Base-by-base conservation (phyloP, 2,888 invertebrate genomes). In the Orthosia gracilis region DNA sequence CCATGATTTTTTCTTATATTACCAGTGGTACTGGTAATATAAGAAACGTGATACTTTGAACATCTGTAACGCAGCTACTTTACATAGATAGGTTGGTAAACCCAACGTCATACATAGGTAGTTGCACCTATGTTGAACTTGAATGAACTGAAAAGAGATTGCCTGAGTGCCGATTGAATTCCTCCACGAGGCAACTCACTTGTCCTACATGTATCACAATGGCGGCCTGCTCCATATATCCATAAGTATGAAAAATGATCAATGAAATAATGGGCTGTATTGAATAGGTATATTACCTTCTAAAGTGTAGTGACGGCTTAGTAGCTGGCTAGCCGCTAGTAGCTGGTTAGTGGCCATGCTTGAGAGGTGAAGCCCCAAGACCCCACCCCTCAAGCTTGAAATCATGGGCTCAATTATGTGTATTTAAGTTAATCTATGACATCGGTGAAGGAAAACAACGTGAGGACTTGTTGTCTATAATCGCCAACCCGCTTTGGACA, bases 161-260 rank as follows among this genome's bases (percentile, higher is more conserved):
- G 76, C 58, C 66, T 76, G 58, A 15, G 31, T 61, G 54, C 26
- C 40, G 23, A 59, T 76, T 76, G 52, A 76, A 66, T 76, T 61
- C 54, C 76, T 66, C 54, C 47, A 49, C n/a, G 31, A 59, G 64
- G 21, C 1, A 50, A 52, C 26, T n/a, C 26, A 31, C 31, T 49
- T 23, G 18, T 55, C 61, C 61, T 74, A 73, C 26, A 31, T 21
- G 1, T 31, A 5, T 47, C 13, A 49, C 4, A 59, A 59, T 18
- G 3, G 4, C 2, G n/a, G 21, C 40, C 49, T 47, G 73, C 18
- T 45, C 49, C 64, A 13, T 31, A 31, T 52, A 61, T 31, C 12
- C 11, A 47, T 18, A 23, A 31, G 9, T 40, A 40, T 58, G 26
- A 58, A 57, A 58, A 58, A 17, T 3, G 17, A 57, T 12, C 55